phyloP scores from a whole-genome alignment of 2,113 vertebrate genomes.

The Anhinga rufa region DNA sequence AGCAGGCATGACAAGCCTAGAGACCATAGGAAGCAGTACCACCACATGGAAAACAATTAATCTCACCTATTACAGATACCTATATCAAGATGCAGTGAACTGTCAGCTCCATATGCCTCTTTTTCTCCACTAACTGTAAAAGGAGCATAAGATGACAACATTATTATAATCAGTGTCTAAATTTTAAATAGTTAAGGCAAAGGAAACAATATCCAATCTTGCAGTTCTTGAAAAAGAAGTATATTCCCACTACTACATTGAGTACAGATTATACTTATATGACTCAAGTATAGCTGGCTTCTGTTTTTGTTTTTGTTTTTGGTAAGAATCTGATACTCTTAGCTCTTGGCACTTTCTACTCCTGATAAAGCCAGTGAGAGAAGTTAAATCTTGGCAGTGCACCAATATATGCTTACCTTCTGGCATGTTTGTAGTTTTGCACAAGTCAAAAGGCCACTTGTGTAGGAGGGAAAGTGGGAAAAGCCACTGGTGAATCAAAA shows the following conservation, averaged over 20 bases:
- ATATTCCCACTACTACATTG: neutral
- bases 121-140: neutral
- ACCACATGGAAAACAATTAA: neutral
- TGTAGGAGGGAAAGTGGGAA: neutral
- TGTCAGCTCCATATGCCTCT: neutral
- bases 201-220: neutral
- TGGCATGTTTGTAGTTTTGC: neutral
- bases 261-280: neutral
- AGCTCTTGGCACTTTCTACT: neutral
- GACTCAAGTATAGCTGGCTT: neutral
- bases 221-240: neutral
- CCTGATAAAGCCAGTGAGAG: neutral
- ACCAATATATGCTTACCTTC: neutral
- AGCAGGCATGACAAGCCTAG: neutral
- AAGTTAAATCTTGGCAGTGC: neutral
- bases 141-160: neutral
- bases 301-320: neutral
- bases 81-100: neutral
- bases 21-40: neutral
- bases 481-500: neutral
- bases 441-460: neutral
- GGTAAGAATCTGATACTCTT: neutral
- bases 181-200: neutral
- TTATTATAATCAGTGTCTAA: neutral
- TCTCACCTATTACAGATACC: neutral